A percentile compares a stretch with the other conserved stretches of the same genome.
Evolutionary conservation across 2,113 vertebrate genomes (phyloP).

Genomic region (Fulmarus glacialis): DNA sequence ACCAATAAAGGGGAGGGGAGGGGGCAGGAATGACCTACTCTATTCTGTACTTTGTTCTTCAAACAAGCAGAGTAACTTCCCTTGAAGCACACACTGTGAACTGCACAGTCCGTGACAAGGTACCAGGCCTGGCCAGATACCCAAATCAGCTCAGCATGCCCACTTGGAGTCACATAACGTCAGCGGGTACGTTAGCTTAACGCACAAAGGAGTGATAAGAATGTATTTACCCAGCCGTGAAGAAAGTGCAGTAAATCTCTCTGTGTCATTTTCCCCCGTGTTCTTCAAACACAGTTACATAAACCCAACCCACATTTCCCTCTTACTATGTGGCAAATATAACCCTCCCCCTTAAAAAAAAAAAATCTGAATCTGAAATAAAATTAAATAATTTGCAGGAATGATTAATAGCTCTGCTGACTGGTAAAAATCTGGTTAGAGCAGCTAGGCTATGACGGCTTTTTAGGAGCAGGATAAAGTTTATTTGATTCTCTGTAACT

Average conservation of each 20-base stretch:
- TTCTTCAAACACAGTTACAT: not conserved
- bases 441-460: not conserved
- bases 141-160: not conserved
- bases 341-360: not conserved
- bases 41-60: not conserved
- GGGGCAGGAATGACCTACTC: not conserved
- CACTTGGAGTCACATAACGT: not conserved
- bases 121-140: not conserved
- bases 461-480: slow-evolving; percentile 35
- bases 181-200: not conserved
- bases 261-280: not conserved
- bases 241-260: not conserved
- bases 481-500: slow-evolving; percentile 45
- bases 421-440: not conserved
- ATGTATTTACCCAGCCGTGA: not conserved
- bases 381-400: not conserved
- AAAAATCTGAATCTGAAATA: not conserved
- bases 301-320: not conserved
- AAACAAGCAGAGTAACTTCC: not conserved
- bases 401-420: slow-evolving; percentile 20
- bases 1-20: not conserved
- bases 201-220: not conserved
- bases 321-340: not conserved
- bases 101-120: not conserved
- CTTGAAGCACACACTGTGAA: not conserved